Conservation (phyloP, 64 coral and sea anemone species). For the Pachyseris speciosa region DNA sequence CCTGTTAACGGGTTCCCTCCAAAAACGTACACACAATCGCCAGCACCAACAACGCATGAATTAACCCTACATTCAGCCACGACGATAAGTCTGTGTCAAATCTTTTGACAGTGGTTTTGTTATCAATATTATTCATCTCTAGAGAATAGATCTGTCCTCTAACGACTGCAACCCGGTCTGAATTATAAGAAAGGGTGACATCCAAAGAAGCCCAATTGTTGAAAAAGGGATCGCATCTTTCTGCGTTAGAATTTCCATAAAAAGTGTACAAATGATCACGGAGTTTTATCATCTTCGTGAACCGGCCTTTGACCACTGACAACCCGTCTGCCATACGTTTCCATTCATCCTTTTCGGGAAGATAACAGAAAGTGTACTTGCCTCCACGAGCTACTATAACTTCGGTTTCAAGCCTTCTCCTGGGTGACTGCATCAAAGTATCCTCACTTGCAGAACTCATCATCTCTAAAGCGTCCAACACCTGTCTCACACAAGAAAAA, state of each 20-base stretch:
- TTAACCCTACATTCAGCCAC: neutral
- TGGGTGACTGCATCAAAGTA: neutral
- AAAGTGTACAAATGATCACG: neutral
- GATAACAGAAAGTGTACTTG: too few relatives aligned
- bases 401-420: slow-evolving; percentile 27
- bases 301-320: neutral
- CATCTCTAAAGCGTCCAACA: slow-evolving; percentile 9
- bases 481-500: neutral
- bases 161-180: neutral
- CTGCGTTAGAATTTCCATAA: neutral
- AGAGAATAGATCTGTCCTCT: neutral
- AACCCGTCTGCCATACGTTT: neutral
- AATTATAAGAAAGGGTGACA: neutral
- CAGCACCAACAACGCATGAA: neutral
- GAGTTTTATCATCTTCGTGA: neutral
- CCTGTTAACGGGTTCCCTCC: too few relatives aligned
- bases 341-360: too few relatives aligned
- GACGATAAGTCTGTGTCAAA: neutral
- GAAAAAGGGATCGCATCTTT: neutral
- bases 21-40: slow-evolving; percentile 14
- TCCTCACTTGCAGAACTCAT: slow-evolving; percentile 5
- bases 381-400: neutral
- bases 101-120: neutral
- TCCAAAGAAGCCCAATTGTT: neutral
- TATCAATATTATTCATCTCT: too few relatives aligned